Evolutionary conservation across 2,797 vertebrate genomes (phyloP).

Genomic region (Geotria australis): DNA sequence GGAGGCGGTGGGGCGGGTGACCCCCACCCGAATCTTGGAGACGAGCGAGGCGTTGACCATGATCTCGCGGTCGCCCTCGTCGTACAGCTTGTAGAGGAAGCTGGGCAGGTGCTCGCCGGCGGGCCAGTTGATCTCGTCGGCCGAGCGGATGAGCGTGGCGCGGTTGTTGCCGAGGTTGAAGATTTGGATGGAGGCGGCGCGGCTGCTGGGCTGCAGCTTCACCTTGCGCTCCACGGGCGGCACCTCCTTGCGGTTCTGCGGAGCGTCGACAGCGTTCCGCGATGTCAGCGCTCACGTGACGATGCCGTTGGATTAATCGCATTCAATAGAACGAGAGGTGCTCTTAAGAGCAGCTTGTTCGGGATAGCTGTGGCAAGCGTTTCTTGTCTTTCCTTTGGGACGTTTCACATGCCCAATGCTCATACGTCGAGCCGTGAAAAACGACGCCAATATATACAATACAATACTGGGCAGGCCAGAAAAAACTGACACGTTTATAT

Average conservation of each 20-base stretch:
- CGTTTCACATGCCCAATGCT: too few relatives aligned
- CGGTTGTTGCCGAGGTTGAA: slow-evolving; percentile 20
- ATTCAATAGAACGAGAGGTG: background rate
- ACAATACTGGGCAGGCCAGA: too few relatives aligned
- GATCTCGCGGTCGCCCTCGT: slow-evolving; percentile 36
- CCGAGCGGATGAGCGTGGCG: slow-evolving; percentile 25
- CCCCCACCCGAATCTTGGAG: slow-evolving; percentile 34
- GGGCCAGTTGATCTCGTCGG: slow-evolving; percentile 36
- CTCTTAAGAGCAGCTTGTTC: background rate
- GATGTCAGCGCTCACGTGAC: too few relatives aligned
- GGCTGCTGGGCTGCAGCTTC: slow-evolving; percentile 34
- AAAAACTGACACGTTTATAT: too few relatives aligned
- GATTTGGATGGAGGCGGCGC: slow-evolving; percentile 23
- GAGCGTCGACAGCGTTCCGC: too few relatives aligned
- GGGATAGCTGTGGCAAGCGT: too few relatives aligned
- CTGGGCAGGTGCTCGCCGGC: slow-evolving; percentile 33
- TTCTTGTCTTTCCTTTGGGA: too few relatives aligned
- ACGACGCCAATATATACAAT: too few relatives aligned
- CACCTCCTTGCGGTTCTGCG: slow-evolving; percentile 26
- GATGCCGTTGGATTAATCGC: too few relatives aligned
- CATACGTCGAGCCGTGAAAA: too few relatives aligned
- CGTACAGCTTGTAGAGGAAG: slow-evolving; percentile 41
- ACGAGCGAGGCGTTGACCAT: slow-evolving; percentile 18
- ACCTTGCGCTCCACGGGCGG: slow-evolving; percentile 19
- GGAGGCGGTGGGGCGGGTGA: too few relatives aligned